Base-by-base conservation (phyloP, 2,113 vertebrate genomes). In the Callipepla californica region DNA sequence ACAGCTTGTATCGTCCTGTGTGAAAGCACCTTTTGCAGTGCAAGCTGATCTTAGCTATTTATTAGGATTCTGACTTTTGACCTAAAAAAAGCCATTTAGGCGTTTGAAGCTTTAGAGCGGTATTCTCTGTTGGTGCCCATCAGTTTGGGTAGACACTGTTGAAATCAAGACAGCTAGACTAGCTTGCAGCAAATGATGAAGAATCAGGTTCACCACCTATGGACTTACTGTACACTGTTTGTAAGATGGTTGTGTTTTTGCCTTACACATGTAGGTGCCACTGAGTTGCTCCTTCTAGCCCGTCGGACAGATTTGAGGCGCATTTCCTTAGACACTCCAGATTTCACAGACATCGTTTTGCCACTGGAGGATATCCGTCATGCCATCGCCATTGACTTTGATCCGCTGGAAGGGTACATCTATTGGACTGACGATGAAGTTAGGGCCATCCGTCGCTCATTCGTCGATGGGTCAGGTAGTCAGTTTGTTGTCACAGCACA, bases 401-500 rank as follows among this genome's bases (percentile, higher is more conserved):
- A 99, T 78, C 99, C 99, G 0, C 98, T 99, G 90, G 99, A 99
- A 25, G 99, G 98, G 0, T 98, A 98, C 84, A 96, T 99, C 75
- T 99, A 99, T 95, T 99, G 99, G 99, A 99, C 99, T 0, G 99
- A 99, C 1, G 99, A 99, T 9, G 99, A 99, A 57, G 99, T 99
- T 63, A 97, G 97, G 72, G 99, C 99, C 73, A 99, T 99, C 80
- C 98, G 99, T 36, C 98, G 99, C 58, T 98, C 99, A 0, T 96
- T 97, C 78, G 97, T 99, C 2, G 98, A 99, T 20, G 99, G 99
- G 68, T 98, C 98, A 16, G 98, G 98, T 5, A 97, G 99, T 66
- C 98, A 99, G 97, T 98, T 99, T 8, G 97, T 99, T 36, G 98
- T 99, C 62, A 99, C 98, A 0, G 98, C 99, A 1, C 99, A 99